Evolutionary conservation across 2,113 vertebrate genomes (phyloP).

Genomic region (Nicator chloris): DNA sequence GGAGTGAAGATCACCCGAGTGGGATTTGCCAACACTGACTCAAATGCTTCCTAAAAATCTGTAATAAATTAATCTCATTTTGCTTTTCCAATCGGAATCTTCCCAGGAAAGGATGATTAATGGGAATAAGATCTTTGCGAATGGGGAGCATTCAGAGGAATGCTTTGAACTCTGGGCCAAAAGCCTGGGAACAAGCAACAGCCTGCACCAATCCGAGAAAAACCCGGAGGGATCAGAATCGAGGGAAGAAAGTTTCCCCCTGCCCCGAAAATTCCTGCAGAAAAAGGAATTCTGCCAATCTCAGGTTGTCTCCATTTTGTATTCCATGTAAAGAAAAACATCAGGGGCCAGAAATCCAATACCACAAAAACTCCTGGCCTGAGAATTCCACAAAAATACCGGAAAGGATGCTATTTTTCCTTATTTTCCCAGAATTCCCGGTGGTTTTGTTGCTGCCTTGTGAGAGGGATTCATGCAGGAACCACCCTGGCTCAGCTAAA

Average conservation of each 20-base stretch:
- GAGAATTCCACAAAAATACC: background rate
- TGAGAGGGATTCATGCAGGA: background rate
- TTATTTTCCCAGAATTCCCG: background rate
- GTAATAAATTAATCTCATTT: background rate
- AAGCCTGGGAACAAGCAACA: background rate
- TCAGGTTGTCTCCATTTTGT: rapidly evolving
- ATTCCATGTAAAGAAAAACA: rapidly evolving
- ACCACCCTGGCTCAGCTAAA: background rate
- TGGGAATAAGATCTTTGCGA: background rate
- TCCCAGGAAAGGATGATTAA: background rate
- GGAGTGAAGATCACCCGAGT: background rate
- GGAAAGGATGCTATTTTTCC: background rate
- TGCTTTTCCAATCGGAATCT: background rate
- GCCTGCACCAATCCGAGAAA: background rate
- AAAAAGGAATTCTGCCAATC: background rate
- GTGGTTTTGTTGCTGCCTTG: background rate
- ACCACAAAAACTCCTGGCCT: background rate
- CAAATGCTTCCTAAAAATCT: background rate
- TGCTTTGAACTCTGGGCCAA: background rate
- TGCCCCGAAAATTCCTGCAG: background rate
- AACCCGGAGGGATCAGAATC: rapidly evolving
- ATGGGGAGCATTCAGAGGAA: background rate
- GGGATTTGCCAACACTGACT: background rate
- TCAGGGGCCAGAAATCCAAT: rapidly evolving
- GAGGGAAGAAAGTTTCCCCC: background rate